Evolutionary conservation across 2,888 invertebrate species (phyloP), one percentile per base, ranked within the genome.

Genomic region (Odontocerum albicorne): DNA sequence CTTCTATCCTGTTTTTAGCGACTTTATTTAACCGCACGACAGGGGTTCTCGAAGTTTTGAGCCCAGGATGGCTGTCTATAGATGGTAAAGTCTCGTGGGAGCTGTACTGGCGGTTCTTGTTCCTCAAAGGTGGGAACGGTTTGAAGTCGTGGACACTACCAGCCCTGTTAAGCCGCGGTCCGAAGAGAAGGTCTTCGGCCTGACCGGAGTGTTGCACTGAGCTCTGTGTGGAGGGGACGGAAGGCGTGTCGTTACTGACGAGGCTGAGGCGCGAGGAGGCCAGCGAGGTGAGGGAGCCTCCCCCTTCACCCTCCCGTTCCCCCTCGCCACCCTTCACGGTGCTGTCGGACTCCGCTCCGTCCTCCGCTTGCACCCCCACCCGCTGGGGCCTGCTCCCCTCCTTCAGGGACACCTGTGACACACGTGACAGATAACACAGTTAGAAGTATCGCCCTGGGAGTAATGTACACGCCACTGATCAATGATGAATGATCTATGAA

Each of bases 81-180:
- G 70, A 63, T 4, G 69, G 65, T 49, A 78, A 65, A 45, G 73
- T 70, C 68, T 78, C 78, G 67, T 78, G 77, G 13, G 78, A 78
- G 62, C 70, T 70, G 53, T 72, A 78, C 52, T 77, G 75, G 49
- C 74, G 68, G 62, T 68, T 70, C 62, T 72, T 74, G 62, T 72
- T 70, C 59, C 72, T 68, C 1, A 74, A 63, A 20, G 77, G 76
- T 27, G 72, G 70, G 3, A 68, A 64, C 0, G 74, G 66, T 66
- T 75, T 73, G 22, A 78, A 63, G 55, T 77, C 74, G 61, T 69
- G 71, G 1, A 74, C 73, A 60, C 78, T 78, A 52, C 68, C 72
- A 1, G 78, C 71, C 63, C 78, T 69, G 64, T 75, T 75, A 44
- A 78, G 64, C 2, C 70, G 62, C 3, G 75, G 73, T 3, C 70